phyloP scores from a whole-genome alignment of 2,888 invertebrate species.

The Ophion obscuratus region DNA sequence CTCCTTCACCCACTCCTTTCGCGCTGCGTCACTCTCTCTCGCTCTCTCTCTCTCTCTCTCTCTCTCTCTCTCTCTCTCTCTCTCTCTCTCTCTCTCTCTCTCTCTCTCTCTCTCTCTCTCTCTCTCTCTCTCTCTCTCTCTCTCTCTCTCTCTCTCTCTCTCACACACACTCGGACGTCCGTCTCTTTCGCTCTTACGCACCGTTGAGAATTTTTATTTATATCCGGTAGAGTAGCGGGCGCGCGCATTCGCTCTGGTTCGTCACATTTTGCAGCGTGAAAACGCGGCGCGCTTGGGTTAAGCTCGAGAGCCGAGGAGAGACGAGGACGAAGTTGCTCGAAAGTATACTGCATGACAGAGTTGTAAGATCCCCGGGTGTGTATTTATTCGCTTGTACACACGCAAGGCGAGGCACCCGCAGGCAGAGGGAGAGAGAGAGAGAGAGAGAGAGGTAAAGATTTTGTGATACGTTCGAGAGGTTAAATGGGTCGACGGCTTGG shows the following conservation, averaged over 20 bases:
- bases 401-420: neutral
- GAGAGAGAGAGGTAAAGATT: constrained; percentile 2
- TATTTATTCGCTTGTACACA: constrained; percentile 26
- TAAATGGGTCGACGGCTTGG: neutral
- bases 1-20: neutral
- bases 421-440: neutral
- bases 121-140: constrained; percentile 55
- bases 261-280: constrained; percentile 66
- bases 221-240: constrained; percentile 66
- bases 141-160: constrained; percentile 23
- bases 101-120: constrained; percentile 58
- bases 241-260: constrained; percentile 65
- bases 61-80: constrained; percentile 53
- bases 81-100: constrained; percentile 37
- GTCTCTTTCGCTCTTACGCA: constrained; percentile 39
- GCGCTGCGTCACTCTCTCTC: constrained; percentile 40
- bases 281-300: constrained; percentile 63
- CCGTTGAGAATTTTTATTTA: constrained; percentile 64
- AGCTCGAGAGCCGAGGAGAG: constrained; percentile 63
- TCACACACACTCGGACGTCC: neutral
- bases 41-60: constrained; percentile 54
- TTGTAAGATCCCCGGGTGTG: constrained; percentile 23
- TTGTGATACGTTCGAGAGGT: constrained; percentile 8
- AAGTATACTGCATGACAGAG: constrained; percentile 53
- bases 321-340: constrained; percentile 44